A percentile compares a stretch with the other conserved stretches of the same genome.
phyloP scores from a whole-genome alignment of 2,888 invertebrate genomes.

The Sesia bembeciformis region DNA sequence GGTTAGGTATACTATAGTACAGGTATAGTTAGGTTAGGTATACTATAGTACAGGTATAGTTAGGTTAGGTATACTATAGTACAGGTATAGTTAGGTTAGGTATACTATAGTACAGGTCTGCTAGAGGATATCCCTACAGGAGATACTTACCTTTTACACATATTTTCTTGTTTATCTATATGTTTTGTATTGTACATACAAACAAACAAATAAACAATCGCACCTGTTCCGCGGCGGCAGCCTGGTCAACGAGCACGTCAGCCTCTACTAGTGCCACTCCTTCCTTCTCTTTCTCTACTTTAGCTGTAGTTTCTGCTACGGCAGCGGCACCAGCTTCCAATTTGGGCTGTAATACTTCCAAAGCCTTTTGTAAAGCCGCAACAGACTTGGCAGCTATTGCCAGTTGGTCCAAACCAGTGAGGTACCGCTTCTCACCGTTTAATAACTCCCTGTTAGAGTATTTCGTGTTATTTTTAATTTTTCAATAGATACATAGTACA shows the following conservation, averaged over 20 bases:
- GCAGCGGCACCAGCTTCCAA: slow-evolving; percentile 89
- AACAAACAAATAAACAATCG: background rate
- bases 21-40: too few relatives aligned
- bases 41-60: too few relatives aligned
- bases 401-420: slow-evolving; percentile 90
- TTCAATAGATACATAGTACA: too few relatives aligned
- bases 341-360: slow-evolving; percentile 90
- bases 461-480: too few relatives aligned
- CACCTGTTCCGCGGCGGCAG: slow-evolving; percentile 83
- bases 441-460: slow-evolving; percentile 72
- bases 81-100: too few relatives aligned
- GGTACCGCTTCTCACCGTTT: slow-evolving; percentile 83
- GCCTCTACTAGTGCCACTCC: slow-evolving; percentile 88
- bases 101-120: too few relatives aligned
- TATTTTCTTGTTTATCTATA: too few relatives aligned
- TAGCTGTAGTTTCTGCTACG: slow-evolving; percentile 88
- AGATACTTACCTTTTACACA: too few relatives aligned
- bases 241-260: slow-evolving; percentile 86
- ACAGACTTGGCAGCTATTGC: slow-evolving; percentile 88
- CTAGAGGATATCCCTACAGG: too few relatives aligned
- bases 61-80: too few relatives aligned
- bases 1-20: too few relatives aligned
- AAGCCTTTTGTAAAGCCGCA: slow-evolving; percentile 85
- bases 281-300: slow-evolving; percentile 90
- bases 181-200: too few relatives aligned